These are phyloP conservation scores for Turritopsis dohrnii DNA, from an alignment of 30 jellyfish, hydroid and myxozoan genomes.

Conservation along the genomic window DNA sequence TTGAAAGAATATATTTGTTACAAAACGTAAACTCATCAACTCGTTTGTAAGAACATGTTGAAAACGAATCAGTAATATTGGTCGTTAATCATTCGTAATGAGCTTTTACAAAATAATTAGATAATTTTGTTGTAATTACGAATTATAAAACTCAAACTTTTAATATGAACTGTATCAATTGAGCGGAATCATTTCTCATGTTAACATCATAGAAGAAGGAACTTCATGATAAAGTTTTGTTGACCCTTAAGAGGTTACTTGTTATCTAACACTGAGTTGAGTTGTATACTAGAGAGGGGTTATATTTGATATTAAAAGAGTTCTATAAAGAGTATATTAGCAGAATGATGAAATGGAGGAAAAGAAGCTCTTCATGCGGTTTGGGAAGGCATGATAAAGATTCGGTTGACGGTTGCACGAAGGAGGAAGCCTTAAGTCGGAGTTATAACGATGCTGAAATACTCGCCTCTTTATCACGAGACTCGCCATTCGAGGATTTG, in stretches of 20 bases:
- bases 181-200: background rate
- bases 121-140: background rate
- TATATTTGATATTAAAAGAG: background rate
- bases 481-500: constrained; percentile 12
- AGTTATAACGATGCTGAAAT: constrained; percentile 15
- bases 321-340: background rate
- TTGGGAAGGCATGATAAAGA: background rate
- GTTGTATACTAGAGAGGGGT: background rate
- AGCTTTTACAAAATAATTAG: background rate
- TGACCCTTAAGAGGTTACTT: background rate
- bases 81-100: background rate
- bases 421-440: background rate
- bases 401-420: background rate
- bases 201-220: background rate
- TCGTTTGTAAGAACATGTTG: background rate
- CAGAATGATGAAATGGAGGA: constrained; percentile 6
- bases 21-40: background rate
- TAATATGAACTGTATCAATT: background rate
- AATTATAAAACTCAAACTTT: background rate
- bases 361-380: background rate
- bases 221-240: background rate
- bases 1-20: background rate
- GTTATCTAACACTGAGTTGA: background rate
- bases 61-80: no score
- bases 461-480: background rate